Base-by-base conservation (phyloP, 2,113 vertebrate species). In the Thomomys bottae region DNA sequence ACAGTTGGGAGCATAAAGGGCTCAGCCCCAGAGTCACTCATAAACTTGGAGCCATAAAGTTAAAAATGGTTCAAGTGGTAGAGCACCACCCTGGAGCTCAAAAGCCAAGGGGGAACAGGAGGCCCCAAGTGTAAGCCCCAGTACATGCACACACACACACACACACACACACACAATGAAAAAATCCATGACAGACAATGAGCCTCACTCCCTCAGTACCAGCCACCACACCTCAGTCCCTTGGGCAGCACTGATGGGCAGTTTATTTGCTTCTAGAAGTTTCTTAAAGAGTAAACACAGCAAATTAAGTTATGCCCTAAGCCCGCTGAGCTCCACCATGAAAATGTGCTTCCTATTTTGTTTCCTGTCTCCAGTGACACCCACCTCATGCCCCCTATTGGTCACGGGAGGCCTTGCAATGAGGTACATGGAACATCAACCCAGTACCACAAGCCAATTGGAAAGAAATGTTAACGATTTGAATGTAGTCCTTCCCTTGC, bases 201-300 rank as follows among this genome's bases (percentile, higher is more conserved):
- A 11, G 14, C 45, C 45, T 12, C 38, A 18, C 3, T 1, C 34
- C 24, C 54, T 45, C 49, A n/a, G 1, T 5, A 4, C 24, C 71
- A 36, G 40, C n/a, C 6, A 0, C 34, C 5, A 0, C 0, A 8
- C 59, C 40, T 10, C 20, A 14, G 7, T 40, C 42, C 34, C 79
- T 42, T 75, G 6, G 7, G 63, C 9, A 17, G 34, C 23, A 10
- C 30, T 1, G 15, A 73, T 8, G 54, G 54, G 18, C 45, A 34
- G 8, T 8, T 85, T 23, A 12, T 64, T 5, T 49, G 12, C 24
- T 92, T 30, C 26, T 32, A n/a, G 26, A 70, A 34, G 20, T 21
- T n/a, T 83, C 45, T 89, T 38, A 70, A 63, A 64, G 28, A 7
- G 11, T 26, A 54, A 81, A 59, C 42, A 54, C 7, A 79, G 17